Base-by-base conservation (phyloP, 2,113 vertebrate species). In the Siphamia tubifer region DNA sequence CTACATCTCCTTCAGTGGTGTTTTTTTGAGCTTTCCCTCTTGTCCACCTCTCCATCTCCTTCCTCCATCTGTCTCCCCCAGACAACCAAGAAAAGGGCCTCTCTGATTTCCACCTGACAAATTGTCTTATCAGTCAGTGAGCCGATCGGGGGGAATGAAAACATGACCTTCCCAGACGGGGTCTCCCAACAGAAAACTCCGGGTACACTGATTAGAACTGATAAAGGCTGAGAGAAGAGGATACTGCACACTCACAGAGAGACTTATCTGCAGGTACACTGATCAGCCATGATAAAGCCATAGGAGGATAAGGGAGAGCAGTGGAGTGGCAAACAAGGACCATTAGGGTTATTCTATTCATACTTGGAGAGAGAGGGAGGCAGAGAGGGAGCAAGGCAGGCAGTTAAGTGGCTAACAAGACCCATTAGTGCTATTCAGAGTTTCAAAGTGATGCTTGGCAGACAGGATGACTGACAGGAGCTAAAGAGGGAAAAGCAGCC, bases 261-360 rank as follows among this genome's bases (percentile, higher is more conserved):
- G 91, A 93, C 92, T 77, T 74, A 94, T 92, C 87, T 89, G 52
- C 24, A 55, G 43, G 74, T 87, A 90, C 88, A 87, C 89, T 84
- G 90, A 92, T 92, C 78, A 77, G 70, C 58, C 5, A 25, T 71
- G 91, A 92, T 93, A 93, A 87, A 90, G 67, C 60, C 86, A 82
- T 90, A 87, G 90, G 92, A 54, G 81, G 81, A 91, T 90, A 86
- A 88, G 85, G 65, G 79, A 79, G 94, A 94, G 92, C 91, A 91
- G 91, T 92, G 91, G 89, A 94, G 94, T 94, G 93, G 90, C 84
- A 90, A 94, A 92, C 93, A 92, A 94, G 94, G 86, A 66, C 95
- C 94, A 95, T 96, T 97, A 97, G 92, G 94, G 90, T 94, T 95
- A 73, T 95, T 93, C 87, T 95, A 69, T 94, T 96, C 94, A 95